A percentile compares a stretch with the other conserved stretches of the same genome.
These are phyloP conservation scores for Coryphaenoides rupestris DNA, from an alignment of 2,113 vertebrate genomes.

Conservation along the genomic window DNA sequence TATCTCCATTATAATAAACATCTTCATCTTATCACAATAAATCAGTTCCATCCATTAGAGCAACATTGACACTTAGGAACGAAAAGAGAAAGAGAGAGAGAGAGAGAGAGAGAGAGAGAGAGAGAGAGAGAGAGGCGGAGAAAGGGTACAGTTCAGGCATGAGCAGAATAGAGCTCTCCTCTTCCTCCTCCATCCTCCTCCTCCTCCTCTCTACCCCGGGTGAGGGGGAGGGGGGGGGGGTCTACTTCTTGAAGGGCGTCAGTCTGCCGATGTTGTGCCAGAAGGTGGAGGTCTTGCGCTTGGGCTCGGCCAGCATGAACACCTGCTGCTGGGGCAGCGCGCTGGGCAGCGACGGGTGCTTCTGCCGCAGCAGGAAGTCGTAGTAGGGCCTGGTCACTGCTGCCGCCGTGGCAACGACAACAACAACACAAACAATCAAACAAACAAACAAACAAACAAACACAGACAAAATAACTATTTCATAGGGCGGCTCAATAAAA, in stretches of 20 bases:
- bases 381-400: conserved; percentile 86
- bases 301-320: conserved; percentile 90
- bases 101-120: neutral
- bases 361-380: conserved; percentile 87
- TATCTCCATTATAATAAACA: conserved; percentile 29
- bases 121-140: conserved; percentile 19
- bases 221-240: no score
- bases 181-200: neutral
- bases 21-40: conserved; percentile 64
- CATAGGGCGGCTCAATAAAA: no score
- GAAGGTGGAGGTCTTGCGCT: conserved; percentile 92
- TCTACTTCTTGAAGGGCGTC: conserved; percentile 89
- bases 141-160: conserved; percentile 63
- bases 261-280: conserved; percentile 95
- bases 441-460: no score
- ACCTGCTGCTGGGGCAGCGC: conserved; percentile 87
- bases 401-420: conserved; percentile 18
- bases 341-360: conserved; percentile 82
- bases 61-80: conserved; percentile 20
- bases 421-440: no score
- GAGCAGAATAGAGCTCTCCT: conserved; percentile 45
- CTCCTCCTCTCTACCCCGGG: neutral
- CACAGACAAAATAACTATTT: no score
- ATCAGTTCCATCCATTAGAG: conserved; percentile 36
- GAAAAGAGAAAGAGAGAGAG: conserved; percentile 32